A percentile compares a stretch with the other conserved stretches of the same genome.
These are phyloP conservation scores for Oscheius sp. DNA, from an alignment of 1,140 invertebrate genomes.

Conservation along the genomic window DNA sequence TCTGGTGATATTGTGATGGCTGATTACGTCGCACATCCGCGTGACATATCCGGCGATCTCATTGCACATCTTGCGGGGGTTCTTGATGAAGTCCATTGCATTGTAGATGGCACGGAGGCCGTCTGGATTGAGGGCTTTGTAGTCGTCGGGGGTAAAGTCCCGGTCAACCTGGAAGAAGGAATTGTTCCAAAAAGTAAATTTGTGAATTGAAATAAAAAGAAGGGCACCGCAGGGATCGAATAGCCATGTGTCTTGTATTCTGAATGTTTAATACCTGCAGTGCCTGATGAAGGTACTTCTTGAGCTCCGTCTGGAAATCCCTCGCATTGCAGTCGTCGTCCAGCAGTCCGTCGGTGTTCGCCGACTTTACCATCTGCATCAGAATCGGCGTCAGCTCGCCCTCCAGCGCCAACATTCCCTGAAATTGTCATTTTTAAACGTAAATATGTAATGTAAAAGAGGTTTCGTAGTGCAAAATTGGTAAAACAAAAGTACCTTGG, in stretches of 20 bases:
- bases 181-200: too few species aligned
- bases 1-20: slow-evolving; percentile 52
- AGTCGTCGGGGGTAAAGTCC: slow-evolving; percentile 82
- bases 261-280: slow-evolving; percentile 46
- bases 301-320: slow-evolving; percentile 75
- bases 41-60: slow-evolving; percentile 59
- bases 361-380: slow-evolving; percentile 99
- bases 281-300: slow-evolving; percentile 76
- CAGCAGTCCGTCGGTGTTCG: slow-evolving; percentile 93
- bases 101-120: slow-evolving; percentile 77
- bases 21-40: slow-evolving; percentile 58
- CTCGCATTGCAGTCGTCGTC: slow-evolving; percentile 85
- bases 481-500: slow-evolving; percentile 71
- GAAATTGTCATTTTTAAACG: slow-evolving; percentile 14
- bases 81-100: slow-evolving; percentile 90
- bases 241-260: neutral
- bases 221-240: neutral
- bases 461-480: neutral
- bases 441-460: slow-evolving; percentile 13
- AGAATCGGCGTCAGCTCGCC: slow-evolving; percentile 97
- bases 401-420: slow-evolving; percentile 86
- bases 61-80: slow-evolving; percentile 88
- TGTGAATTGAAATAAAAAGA: neutral
- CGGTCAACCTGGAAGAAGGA: slow-evolving; percentile 73
- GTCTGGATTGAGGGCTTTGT: slow-evolving; percentile 82